Conservation (phyloP, 2,888 invertebrate genomes). For the Melipona bicolor region DNA sequence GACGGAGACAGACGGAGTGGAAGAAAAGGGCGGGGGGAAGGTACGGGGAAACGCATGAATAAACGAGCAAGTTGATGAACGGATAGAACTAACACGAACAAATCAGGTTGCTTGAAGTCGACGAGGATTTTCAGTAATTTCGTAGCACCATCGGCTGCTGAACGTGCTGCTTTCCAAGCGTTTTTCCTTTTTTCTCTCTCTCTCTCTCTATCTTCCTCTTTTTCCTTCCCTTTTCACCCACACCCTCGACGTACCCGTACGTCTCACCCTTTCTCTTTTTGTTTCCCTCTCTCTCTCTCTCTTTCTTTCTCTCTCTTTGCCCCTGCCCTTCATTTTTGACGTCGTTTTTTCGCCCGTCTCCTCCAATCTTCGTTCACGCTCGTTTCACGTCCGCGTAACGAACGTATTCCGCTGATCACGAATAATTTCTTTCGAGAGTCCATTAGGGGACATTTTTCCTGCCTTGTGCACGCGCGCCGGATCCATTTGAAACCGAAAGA, state of each 20-base stretch:
- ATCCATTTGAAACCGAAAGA: constrained; percentile 44
- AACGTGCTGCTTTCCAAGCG: constrained; percentile 69
- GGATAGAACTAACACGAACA: constrained; percentile 57
- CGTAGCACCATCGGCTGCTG: constrained; percentile 73
- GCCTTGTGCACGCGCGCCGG: constrained; percentile 14
- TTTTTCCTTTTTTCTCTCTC: constrained; percentile 38
- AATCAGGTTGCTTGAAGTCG: constrained; percentile 67
- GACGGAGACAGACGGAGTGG: constrained; percentile 4
- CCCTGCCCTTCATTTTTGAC: constrained; percentile 30
- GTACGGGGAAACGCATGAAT: constrained; percentile 35
- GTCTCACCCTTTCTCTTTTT: constrained; percentile 27
- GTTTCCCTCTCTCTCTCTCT: background rate
- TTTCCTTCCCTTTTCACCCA: constrained; percentile 28
- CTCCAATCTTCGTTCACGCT: constrained; percentile 58
- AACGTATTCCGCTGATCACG: constrained; percentile 74
- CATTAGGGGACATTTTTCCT: constrained; percentile 61
- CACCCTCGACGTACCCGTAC: constrained; percentile 8
- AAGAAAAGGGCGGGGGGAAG: background rate
- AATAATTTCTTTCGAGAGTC: constrained; percentile 73
- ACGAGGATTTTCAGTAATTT: constrained; percentile 75
- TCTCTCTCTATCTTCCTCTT: constrained; percentile 26
- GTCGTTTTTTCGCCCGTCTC: constrained; percentile 62
- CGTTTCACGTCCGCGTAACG: constrained; percentile 68
- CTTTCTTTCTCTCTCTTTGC: background rate
- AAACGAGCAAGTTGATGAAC: constrained; percentile 59